Percentiles rank a stretch among this genome's conserved stretches.
Conservation (phyloP, 2,797 vertebrate genomes). For the Hippocampus kuda region DNA sequence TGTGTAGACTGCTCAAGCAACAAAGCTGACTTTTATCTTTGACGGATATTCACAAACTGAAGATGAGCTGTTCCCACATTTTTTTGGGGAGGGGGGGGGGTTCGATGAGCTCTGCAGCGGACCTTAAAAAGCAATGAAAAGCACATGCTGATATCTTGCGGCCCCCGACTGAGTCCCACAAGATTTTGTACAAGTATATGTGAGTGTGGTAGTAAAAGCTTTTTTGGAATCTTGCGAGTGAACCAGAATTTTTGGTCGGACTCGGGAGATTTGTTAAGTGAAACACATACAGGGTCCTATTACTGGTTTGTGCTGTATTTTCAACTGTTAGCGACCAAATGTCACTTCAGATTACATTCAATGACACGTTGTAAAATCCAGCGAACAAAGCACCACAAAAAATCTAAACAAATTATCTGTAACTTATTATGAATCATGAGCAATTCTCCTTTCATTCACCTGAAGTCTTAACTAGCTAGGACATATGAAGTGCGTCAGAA, state of each 20-base stretch:
- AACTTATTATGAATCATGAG: not conserved
- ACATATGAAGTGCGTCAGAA: not conserved
- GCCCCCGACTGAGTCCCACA: not conserved
- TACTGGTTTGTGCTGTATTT: constrained; percentile 1
- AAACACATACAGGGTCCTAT: not conserved
- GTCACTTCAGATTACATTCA: not conserved
- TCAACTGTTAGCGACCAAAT: not conserved
- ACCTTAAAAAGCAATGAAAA: not conserved
- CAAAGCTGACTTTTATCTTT: not conserved
- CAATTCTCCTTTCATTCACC: not conserved
- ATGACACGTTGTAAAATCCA: not conserved
- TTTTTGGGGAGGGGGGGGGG: too few species aligned
- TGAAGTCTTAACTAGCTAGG: not conserved
- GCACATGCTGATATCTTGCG: constrained; percentile 2
- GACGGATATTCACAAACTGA: not conserved
- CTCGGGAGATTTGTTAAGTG: not conserved
- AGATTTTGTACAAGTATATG: not conserved
- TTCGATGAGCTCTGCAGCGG: not conserved
- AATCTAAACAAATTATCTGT: not conserved
- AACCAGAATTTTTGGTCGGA: not conserved
- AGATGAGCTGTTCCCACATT: not conserved
- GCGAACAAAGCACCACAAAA: not conserved
- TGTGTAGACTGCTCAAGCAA: constrained; percentile 3
- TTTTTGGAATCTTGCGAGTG: not conserved
- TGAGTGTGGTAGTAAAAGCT: not conserved